Conservation (phyloP, 2,888 invertebrate species). For the Callosobruchus maculatus region DNA sequence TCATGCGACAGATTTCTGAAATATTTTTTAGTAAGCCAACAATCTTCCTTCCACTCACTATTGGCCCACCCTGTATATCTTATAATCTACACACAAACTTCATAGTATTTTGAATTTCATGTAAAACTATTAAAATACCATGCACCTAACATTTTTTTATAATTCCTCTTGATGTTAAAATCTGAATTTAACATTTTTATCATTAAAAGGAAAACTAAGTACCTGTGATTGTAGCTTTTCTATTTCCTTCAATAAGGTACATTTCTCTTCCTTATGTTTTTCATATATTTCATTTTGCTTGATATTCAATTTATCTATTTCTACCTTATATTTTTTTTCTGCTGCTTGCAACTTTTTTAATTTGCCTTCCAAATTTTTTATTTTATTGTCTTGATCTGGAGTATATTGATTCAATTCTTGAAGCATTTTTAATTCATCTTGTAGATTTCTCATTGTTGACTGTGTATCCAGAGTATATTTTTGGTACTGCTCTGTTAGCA, state of each 20-base stretch:
- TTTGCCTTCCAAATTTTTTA: background rate
- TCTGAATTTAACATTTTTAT: background rate
- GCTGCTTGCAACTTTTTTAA: background rate
- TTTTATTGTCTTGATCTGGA: conserved; percentile 10
- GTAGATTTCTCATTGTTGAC: conserved; percentile 22
- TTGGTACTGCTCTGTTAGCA: conserved; percentile 25
- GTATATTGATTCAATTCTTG: conserved; percentile 8
- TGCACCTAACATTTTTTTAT: too few species aligned
- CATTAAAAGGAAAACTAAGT: background rate
- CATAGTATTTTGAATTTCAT: too few species aligned
- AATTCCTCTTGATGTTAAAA: too few species aligned
- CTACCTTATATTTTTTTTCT: background rate
- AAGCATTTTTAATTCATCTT: conserved; percentile 18
- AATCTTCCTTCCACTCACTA: too few species aligned
- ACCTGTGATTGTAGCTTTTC: background rate
- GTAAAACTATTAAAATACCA: too few species aligned
- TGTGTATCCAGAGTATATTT: conserved; percentile 26
- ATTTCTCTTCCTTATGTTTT: background rate
- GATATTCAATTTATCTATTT: background rate
- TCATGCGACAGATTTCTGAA: too few species aligned
- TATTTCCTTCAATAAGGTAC: background rate
- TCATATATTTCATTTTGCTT: background rate
- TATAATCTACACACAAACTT: too few species aligned
- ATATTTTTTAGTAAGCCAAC: too few species aligned
- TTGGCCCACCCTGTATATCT: too few species aligned